Evolutionary conservation across 2,113 vertebrate species (phyloP).

Genomic region (Salvelinus namaycush): DNA sequence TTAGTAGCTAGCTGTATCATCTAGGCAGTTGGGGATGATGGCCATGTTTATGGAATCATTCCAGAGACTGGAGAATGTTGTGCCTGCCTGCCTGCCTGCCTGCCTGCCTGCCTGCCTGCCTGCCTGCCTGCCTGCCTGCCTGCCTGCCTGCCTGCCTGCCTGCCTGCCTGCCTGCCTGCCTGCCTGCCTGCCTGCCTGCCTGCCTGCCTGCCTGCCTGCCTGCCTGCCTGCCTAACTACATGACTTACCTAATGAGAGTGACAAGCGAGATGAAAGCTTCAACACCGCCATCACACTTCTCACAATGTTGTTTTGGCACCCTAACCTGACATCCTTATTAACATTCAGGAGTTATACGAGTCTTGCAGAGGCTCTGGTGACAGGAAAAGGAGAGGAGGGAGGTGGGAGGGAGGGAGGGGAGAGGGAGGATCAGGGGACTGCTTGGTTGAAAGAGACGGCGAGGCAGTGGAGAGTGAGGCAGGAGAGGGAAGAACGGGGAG

Average conservation of each 20-base stretch:
- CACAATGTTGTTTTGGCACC: background rate
- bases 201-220: too few species aligned
- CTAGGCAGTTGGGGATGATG: background rate
- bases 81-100: too few species aligned
- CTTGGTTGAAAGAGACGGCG: background rate
- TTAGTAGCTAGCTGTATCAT: background rate
- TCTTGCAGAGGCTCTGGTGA: background rate
- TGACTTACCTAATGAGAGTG: conserved; percentile 3
- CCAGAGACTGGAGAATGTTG: background rate
- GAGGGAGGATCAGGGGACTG: background rate
- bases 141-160: too few species aligned
- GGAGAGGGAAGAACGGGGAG: background rate
- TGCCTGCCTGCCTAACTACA: too few species aligned
- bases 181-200: too few species aligned
- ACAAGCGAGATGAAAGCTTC: conserved; percentile 30
- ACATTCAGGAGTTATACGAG: background rate
- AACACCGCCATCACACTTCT: conserved; percentile 21
- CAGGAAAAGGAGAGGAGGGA: too few species aligned
- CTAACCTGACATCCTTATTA: conserved; percentile 8
- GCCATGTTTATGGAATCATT: background rate
- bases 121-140: too few species aligned
- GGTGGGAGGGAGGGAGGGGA: background rate
- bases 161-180: too few species aligned
- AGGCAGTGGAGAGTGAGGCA: background rate
- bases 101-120: too few species aligned